Evolutionary conservation across 2,888 invertebrate genomes (phyloP).

Genomic region (Drosophila mercatorum): DNA sequence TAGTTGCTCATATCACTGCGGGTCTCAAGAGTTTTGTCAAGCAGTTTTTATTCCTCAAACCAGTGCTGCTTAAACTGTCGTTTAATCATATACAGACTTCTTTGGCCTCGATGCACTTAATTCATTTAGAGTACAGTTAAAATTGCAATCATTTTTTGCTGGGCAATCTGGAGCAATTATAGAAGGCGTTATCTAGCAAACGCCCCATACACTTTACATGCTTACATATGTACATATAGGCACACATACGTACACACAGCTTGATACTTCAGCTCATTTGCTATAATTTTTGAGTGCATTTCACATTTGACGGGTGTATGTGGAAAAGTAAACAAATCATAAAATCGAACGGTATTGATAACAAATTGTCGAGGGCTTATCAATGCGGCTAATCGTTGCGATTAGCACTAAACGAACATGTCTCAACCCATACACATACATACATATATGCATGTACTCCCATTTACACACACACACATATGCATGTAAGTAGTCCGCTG

Average conservation of each 20-base stretch:
- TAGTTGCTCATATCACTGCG: too few relatives aligned
- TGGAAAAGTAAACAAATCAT: slow-evolving; percentile 69
- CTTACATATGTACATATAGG: background rate
- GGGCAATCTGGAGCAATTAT: slow-evolving; percentile 30
- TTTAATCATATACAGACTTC: background rate
- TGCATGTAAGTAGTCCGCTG: background rate
- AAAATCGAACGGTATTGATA: slow-evolving; percentile 52
- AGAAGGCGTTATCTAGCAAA: slow-evolving; percentile 36
- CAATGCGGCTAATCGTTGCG: slow-evolving; percentile 65
- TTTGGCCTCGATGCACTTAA: background rate
- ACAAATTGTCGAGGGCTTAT: slow-evolving; percentile 53
- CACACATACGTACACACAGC: background rate
- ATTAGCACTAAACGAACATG: slow-evolving; percentile 45
- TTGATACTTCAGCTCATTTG: background rate
- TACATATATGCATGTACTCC: background rate
- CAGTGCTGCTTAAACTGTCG: background rate
- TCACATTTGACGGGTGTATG: slow-evolving; percentile 18
- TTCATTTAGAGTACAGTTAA: background rate
- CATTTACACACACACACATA: background rate
- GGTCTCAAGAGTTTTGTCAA: too few relatives aligned
- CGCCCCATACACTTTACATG: background rate
- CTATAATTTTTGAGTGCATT: slow-evolving; percentile 37
- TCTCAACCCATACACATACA: background rate
- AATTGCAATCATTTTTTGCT: slow-evolving; percentile 12
- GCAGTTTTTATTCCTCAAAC: background rate